Base-by-base conservation (phyloP, 2,113 vertebrate genomes). In the Limnothrissa miodon region DNA sequence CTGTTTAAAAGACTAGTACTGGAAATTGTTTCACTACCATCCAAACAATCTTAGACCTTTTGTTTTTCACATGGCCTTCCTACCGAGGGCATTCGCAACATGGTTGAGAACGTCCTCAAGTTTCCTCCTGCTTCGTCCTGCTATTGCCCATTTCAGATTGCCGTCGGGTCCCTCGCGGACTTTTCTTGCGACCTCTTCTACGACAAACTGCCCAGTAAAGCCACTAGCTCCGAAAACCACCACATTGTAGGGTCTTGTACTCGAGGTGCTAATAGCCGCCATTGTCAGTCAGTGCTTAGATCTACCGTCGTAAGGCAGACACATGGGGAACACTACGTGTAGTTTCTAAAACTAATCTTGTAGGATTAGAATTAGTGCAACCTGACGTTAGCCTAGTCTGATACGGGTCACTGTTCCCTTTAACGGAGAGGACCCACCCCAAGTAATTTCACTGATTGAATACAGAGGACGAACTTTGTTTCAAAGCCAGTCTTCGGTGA, bases 131-230 rank as follows among this genome's bases (percentile, higher is more conserved):
- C 86, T 96, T 81, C 98, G 92, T 78, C 97, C 98, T 0, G 97
- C 98, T 79, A 98, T 93, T n/a, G 98, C 97, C 97, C 97, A 98
- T 45, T 91, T 93, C 89, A 97, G 39, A 45, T 90, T 45, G 91
- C 89, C 2, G 87, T 90, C 17, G 92, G 93, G 84, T 91, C 92
- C 62, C 94, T 95, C 33, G 85, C 90, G 39, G 90, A 92, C 5
- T 5, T 92, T 93, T 80, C 96, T 95, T 29, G 96, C 96, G 78
- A 97, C 93, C 88, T 99, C 97, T 83, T 97, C 95, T 4, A 95
- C 94, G 90, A 99, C 97, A 62, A 95, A 98, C 91, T 97, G 97
- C 1, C 98, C 98, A 0, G 98, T 99, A 87, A 99, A 99, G 23
- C 97, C 98, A 0, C 97, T 96, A 78, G 98, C 98, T 45, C 97